Evolutionary conservation across 2,888 invertebrate genomes (phyloP).

Genomic region (Drosophila neotestacea): DNA sequence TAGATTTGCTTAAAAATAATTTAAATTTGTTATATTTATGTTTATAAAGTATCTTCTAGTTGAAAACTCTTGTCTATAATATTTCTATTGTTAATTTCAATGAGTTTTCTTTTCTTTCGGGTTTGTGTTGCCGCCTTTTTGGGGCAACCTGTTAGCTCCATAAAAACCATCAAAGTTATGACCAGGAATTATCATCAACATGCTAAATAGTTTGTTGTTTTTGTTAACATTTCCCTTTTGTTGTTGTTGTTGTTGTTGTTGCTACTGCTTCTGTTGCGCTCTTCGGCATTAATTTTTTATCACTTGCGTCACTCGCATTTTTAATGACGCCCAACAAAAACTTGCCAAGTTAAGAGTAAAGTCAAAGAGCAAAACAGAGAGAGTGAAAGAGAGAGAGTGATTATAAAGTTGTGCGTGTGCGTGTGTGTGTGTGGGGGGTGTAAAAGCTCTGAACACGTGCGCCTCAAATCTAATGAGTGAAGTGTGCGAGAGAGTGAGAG

Average conservation of each 20-base stretch:
- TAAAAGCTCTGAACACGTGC: slow-evolving; percentile 63
- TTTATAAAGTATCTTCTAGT: slow-evolving; percentile 4
- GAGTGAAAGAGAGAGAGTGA: slow-evolving; percentile 22
- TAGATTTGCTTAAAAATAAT: too few relatives aligned
- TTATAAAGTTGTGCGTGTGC: slow-evolving; percentile 3
- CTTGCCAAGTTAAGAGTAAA: slow-evolving; percentile 22
- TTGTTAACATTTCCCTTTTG: slow-evolving; percentile 9
- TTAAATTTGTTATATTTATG: neutral
- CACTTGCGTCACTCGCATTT: slow-evolving; percentile 80
- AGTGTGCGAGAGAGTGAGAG: slow-evolving; percentile 28
- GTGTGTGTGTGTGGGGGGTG: slow-evolving; percentile 29
- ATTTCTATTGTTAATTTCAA: slow-evolving; percentile 9
- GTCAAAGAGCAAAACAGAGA: slow-evolving; percentile 20
- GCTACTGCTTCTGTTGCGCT: slow-evolving; percentile 42
- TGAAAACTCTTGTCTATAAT: neutral
- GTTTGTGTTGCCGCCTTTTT: slow-evolving; percentile 42
- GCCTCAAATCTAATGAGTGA: slow-evolving; percentile 27
- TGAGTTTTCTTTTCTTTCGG: slow-evolving; percentile 25
- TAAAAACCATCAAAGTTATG: slow-evolving; percentile 45
- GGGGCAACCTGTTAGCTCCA: slow-evolving; percentile 60
- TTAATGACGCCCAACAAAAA: slow-evolving; percentile 58
- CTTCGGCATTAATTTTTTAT: slow-evolving; percentile 70
- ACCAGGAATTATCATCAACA: slow-evolving; percentile 50
- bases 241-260: slow-evolving; percentile 10
- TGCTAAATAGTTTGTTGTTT: slow-evolving; percentile 50